A percentile compares a stretch with the other conserved stretches of the same genome.
phyloP scores from a whole-genome alignment of 2,797 vertebrate genomes.

The Aplochiton taeniatus region DNA sequence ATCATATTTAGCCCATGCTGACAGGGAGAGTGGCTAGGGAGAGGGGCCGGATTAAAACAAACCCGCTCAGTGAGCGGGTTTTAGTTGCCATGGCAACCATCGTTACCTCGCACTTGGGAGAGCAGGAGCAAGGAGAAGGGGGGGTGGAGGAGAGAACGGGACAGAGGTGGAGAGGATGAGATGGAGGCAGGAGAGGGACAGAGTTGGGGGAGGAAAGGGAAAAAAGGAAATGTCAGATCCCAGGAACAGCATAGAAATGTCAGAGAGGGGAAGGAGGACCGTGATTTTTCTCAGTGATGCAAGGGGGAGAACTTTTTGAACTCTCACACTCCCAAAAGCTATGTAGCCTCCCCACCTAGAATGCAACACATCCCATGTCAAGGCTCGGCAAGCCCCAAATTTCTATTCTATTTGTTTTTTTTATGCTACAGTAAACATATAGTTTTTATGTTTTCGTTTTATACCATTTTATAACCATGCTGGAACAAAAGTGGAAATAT shows the following conservation, averaged over 20 bases:
- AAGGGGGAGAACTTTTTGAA: constrained; percentile 60
- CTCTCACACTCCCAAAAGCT: constrained; percentile 26
- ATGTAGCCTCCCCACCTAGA: constrained; percentile 20
- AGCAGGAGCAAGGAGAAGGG: constrained; percentile 69
- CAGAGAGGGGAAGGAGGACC: constrained; percentile 29
- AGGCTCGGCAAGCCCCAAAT: constrained; percentile 9
- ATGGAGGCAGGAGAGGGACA: constrained; percentile 38
- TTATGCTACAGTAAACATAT: too few relatives aligned
- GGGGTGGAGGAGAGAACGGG: constrained; percentile 55
- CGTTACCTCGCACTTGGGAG: constrained; percentile 84
- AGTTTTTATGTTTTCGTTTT: too few relatives aligned
- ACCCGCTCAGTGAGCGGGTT: constrained; percentile 79
- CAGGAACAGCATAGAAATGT: constrained; percentile 54
- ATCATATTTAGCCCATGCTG: constrained; percentile 69
- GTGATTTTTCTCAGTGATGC: constrained; percentile 37
- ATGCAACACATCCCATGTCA: constrained; percentile 38
- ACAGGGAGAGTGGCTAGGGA: constrained; percentile 57
- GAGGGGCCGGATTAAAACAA: constrained; percentile 80
- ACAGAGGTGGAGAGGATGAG: constrained; percentile 59
- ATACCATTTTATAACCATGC: too few relatives aligned
- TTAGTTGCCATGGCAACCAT: constrained; percentile 85
- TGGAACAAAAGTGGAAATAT: too few relatives aligned
- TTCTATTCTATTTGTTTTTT: too few relatives aligned
- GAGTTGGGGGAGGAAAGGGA: constrained; percentile 16
- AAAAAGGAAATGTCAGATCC: constrained; percentile 58